Evolutionary conservation across 2,113 vertebrate species (phyloP), one percentile per base, ranked within the genome.

Genomic region (Hippolais icterina): DNA sequence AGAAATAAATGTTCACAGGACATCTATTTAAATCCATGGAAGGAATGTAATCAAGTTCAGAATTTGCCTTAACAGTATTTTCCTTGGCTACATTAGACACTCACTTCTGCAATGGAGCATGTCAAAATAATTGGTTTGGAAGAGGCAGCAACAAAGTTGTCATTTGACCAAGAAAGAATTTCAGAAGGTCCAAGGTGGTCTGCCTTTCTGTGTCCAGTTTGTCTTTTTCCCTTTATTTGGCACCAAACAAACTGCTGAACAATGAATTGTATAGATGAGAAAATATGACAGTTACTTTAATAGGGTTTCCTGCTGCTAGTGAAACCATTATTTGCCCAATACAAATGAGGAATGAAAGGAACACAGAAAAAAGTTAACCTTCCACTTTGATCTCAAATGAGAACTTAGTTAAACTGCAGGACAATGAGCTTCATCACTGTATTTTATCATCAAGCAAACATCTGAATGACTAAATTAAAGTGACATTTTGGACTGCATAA

Each of bases 21-120:
- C 61, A 59, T 75, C 82, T 87, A 90, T 87, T 92, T 90, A 97
- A 90, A 79, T 63, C 47, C 47, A 91, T 50, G 87, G 56, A 96
- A 87, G n/a, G 35, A 91, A 93, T 69, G 82, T 59, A 86, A 77
- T 93, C 60, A 74, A 81, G 46, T 83, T 70, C 70, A 84, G 69
- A 74, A 92, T 85, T 80, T 93, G 66, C 63, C 68, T 81, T 56
- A 93, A 49, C 37, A 64, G 39, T 77, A 65, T 80, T 95, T 90
- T 91, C 29, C 66, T 86, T 94, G 86, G 80, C 86, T 65, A 54
- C 3, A 1, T 87, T 82, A 89, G 85, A 70, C 39, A 59, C 12
- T 68, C 76, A 77, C 39, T 92, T 87, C 49, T 85, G 90, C 87
- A 94, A 71, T 25, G 74, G n/a, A 87, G 39, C 70, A 89, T 23